phyloP scores from a whole-genome alignment of 1,140 invertebrate genomes.

The Vollenhovia emeryi region DNA sequence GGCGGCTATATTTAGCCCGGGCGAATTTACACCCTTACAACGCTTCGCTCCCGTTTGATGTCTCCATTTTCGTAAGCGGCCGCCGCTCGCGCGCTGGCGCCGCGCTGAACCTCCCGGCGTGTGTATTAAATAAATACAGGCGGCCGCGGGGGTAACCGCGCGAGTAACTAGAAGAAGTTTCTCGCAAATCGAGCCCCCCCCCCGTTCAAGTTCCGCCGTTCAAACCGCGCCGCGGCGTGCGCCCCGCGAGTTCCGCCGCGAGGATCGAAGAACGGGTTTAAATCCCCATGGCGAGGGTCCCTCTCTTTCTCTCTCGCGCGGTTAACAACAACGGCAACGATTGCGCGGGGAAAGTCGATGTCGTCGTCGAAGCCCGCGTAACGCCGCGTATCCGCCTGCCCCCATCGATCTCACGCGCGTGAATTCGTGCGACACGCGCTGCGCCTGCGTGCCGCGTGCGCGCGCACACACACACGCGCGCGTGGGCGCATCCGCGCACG shows the following conservation, averaged over 20 bases:
- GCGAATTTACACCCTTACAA: not conserved
- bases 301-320: too few relatives aligned
- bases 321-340: slow-evolving; percentile 28
- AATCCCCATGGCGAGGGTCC: not conserved
- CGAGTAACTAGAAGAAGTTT: not conserved
- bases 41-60: not conserved
- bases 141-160: too few relatives aligned
- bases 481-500: too few relatives aligned
- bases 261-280: not conserved
- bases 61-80: slow-evolving; percentile 13
- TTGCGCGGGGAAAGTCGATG: slow-evolving; percentile 52
- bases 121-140: not conserved
- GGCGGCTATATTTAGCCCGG: slow-evolving; percentile 26
- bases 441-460: not conserved
- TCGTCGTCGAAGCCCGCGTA: slow-evolving; percentile 49
- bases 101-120: too few relatives aligned
- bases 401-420: slow-evolving; percentile 34
- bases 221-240: not conserved
- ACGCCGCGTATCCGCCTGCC: not conserved
- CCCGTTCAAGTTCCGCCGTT: not conserved
- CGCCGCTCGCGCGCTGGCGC: too few relatives aligned
- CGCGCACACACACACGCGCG: not conserved
- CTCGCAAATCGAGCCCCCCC: not conserved
- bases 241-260: not conserved
- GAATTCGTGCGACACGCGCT: slow-evolving; percentile 5